phyloP scores from a whole-genome alignment of 2,797 vertebrate species.

The Micrastur ruficollis region DNA sequence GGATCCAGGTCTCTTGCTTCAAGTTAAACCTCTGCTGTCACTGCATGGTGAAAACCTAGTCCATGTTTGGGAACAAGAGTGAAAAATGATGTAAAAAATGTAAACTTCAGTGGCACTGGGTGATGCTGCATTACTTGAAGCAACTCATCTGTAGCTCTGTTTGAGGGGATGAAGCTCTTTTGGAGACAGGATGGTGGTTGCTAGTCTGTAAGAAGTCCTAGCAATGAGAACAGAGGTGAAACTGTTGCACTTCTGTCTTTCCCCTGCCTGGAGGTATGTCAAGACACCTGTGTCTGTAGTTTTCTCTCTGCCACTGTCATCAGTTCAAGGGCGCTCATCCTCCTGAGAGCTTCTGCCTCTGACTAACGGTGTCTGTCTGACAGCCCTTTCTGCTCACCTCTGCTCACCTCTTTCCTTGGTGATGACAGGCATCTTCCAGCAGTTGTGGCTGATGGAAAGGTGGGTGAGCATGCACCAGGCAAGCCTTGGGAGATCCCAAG shows the following conservation, averaged over 20 bases:
- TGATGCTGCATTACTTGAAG: not conserved
- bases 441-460: not conserved
- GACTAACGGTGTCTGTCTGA: not conserved
- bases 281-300: not conserved
- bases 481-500: not conserved
- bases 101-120: not conserved
- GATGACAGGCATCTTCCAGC: not conserved
- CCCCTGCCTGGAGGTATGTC: not conserved
- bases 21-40: not conserved
- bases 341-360: not conserved
- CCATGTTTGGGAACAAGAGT: not conserved
- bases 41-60: not conserved
- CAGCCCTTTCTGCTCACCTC: not conserved
- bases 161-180: not conserved
- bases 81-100: not conserved
- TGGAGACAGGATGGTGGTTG: not conserved
- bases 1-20: not conserved
- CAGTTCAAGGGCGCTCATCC: not conserved
- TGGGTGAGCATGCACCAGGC: not conserved
- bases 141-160: not conserved
- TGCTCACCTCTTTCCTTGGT: not conserved
- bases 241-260: not conserved
- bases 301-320: not conserved
- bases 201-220: not conserved
- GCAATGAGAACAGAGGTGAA: not conserved